These are phyloP conservation scores for Leptinotarsa haldemani DNA, from an alignment of 2,888 invertebrate genomes.

Conservation along the genomic window DNA sequence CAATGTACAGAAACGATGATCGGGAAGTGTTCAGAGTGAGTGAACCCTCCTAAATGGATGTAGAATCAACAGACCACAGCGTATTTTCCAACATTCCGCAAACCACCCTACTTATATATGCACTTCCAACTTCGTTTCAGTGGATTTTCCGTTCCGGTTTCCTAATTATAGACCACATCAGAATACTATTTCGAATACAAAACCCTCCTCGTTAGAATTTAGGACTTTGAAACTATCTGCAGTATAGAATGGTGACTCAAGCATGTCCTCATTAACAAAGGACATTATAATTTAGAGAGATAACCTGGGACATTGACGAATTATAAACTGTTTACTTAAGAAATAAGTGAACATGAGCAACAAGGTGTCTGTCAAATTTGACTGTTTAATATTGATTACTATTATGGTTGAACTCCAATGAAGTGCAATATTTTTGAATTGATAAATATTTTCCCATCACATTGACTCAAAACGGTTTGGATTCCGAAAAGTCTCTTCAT, in stretches of 20 bases:
- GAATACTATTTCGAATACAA: conserved; percentile 5
- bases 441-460: no score
- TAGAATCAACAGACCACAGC: conserved; percentile 6
- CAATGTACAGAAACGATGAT: not conserved
- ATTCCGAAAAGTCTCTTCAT: no score
- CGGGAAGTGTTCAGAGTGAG: not conserved
- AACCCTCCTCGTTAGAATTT: not conserved
- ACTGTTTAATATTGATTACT: no score
- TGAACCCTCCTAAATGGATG: not conserved
- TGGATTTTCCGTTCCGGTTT: not conserved
- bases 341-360: no score
- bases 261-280: not conserved
- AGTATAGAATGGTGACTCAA: not conserved
- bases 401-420: no score
- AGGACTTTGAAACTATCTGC: not conserved
- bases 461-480: no score
- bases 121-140: conserved; percentile 6
- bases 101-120: conserved; percentile 4
- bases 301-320: no score
- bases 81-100: conserved; percentile 6
- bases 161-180: not conserved
- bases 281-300: not conserved
- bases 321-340: no score
- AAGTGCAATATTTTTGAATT: no score
- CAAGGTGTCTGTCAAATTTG: no score